Evolutionary conservation across 2,888 invertebrate genomes (phyloP).

Genomic region (Hyposoter didymator): DNA sequence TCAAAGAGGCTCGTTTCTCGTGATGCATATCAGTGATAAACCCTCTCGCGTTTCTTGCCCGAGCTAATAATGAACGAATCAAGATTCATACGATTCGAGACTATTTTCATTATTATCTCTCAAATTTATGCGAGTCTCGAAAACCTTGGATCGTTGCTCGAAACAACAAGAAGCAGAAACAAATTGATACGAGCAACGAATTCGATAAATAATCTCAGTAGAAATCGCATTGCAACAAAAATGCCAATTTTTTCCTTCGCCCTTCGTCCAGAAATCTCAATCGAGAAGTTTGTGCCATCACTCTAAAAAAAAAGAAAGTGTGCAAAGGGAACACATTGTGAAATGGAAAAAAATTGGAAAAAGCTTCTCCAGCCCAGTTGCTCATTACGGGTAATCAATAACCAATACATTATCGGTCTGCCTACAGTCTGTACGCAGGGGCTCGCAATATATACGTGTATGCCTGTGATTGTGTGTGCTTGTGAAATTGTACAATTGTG

Average conservation of each 20-base stretch:
- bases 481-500: slow-evolving; percentile 65
- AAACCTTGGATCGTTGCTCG: background rate
- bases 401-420: slow-evolving; percentile 78
- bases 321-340: slow-evolving; percentile 21
- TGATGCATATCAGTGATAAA: slow-evolving; percentile 25
- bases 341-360: slow-evolving; percentile 52
- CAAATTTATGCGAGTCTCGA: background rate
- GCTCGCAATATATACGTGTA: background rate
- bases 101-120: slow-evolving; percentile 1
- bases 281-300: background rate
- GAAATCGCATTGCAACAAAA: background rate
- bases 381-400: slow-evolving; percentile 82
- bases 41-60: slow-evolving; percentile 3
- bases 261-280: too few species aligned
- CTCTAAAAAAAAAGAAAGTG: background rate
- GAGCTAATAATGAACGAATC: background rate
- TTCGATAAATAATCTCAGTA: background rate
- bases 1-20: slow-evolving; percentile 27
- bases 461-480: slow-evolving; percentile 45
- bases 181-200: background rate
- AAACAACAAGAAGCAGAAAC: background rate
- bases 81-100: slow-evolving; percentile 14
- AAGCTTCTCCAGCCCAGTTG: slow-evolving; percentile 67
- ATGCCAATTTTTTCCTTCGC: too few species aligned
- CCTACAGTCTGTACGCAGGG: slow-evolving; percentile 21